Evolutionary conservation across 2,888 invertebrate species (phyloP), one percentile per base, ranked within the genome.

Genomic region (Meliscaeva auricollis): DNA sequence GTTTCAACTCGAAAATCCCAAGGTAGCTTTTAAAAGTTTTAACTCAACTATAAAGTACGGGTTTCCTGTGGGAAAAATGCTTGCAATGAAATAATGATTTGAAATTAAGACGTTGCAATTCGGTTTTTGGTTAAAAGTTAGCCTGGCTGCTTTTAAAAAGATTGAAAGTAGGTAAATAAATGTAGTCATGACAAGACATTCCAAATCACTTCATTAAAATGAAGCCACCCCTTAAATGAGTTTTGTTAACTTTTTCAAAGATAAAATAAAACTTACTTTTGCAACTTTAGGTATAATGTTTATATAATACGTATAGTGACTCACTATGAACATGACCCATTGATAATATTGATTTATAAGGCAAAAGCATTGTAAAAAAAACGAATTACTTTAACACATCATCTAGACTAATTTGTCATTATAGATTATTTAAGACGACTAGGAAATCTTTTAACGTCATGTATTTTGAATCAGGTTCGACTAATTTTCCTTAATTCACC

Each of bases 1-100:
- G 52, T 77, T 77, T 50, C 72, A 60, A 50, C 44, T 58, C 17
- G 50, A 73, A 77, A 66, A 77, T n/a, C 81, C 72, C 81, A 15
- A 54, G 77, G 66, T 66, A 77, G 72, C 77, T 68, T 77, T 82
- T 82, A 72, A 77, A 82, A 82, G 72, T 82, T 82, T 77, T 50
- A 77, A 82, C 72, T 82, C 54, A 60, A 77, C 68, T 72, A 58
- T 54, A 32, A 77, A 77, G 66, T 82, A 72, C 22, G n/a, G 66
- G 22, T 35, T 64, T 52, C 68, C 66, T 35, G 13, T 11, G 60
- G 66, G 77, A 46, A 46, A 35, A 56, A 15, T 60, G 66, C 56
- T 72, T 72, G 64, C 62, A 64, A 66, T 70, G 70, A 72, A 58
- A 76, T 70, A 72, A 70, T 76, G 54, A 81, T 48, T 22, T 66